Conservation (phyloP, 2,113 vertebrate genomes). For the Polypterus senegalus region DNA sequence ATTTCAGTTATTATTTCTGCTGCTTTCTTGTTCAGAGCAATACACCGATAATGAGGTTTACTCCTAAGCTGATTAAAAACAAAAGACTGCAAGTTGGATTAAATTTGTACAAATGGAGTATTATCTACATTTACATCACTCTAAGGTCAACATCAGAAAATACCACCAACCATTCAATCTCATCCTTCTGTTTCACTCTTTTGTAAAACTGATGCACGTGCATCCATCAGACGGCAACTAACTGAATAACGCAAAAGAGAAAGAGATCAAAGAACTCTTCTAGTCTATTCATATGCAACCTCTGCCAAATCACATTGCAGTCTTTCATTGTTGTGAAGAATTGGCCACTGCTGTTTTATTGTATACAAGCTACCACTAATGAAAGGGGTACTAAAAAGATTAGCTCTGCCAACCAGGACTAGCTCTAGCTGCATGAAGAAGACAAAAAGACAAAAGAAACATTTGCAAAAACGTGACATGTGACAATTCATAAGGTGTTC, state of each 20-base stretch:
- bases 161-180: constrained; percentile 33
- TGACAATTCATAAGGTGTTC: constrained; percentile 28
- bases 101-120: constrained; percentile 21
- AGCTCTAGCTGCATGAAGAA: constrained; percentile 29
- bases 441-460: constrained; percentile 52
- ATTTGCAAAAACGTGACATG: constrained; percentile 31
- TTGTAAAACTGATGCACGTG: constrained; percentile 20
- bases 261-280: constrained; percentile 68
- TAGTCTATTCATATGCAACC: constrained; percentile 64
- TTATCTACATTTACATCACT: constrained; percentile 7
- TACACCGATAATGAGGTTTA: constrained; percentile 13
- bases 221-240: constrained; percentile 35
- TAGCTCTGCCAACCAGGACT: constrained; percentile 62
- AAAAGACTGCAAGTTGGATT: constrained; percentile 30
- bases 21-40: too few relatives aligned
- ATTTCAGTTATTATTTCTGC: too few relatives aligned
- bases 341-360: constrained; percentile 60
- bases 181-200: constrained; percentile 3
- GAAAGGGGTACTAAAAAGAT: constrained; percentile 70
- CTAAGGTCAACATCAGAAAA: constrained; percentile 15
- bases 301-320: constrained; percentile 59
- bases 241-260: constrained; percentile 41
- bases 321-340: constrained; percentile 54
- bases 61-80: constrained; percentile 36
- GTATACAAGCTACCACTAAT: constrained; percentile 64